These are phyloP conservation scores for Hepsetus odoe DNA, from an alignment of 2,113 vertebrate species.

Conservation along the genomic window DNA sequence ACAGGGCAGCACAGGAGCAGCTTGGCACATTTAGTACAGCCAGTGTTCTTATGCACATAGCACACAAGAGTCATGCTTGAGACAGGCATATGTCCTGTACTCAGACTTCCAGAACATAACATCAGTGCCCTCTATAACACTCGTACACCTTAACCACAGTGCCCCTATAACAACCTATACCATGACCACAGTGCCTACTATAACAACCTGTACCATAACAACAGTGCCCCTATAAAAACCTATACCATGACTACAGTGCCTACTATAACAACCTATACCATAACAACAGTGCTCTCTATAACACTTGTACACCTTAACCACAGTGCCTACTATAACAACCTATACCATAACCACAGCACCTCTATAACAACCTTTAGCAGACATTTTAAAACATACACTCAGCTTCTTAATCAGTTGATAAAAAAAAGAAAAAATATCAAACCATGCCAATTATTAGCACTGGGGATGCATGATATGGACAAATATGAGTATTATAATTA, in stretches of 20 bases:
- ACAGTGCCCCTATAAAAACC: not conserved
- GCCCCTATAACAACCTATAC: not conserved
- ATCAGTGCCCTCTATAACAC: too few relatives aligned
- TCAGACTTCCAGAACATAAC: not conserved
- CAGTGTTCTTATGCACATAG: conserved; percentile 7
- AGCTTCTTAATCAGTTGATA: too few relatives aligned
- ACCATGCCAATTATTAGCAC: too few relatives aligned
- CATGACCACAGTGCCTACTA: too few relatives aligned
- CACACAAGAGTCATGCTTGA: not conserved
- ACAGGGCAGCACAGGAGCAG: too few relatives aligned
- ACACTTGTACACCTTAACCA: not conserved
- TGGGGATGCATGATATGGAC: too few relatives aligned
- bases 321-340: not conserved
- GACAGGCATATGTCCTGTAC: not conserved
- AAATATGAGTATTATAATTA: too few relatives aligned
- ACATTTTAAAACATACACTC: too few relatives aligned
- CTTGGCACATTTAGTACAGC: not conserved
- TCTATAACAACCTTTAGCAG: too few relatives aligned
- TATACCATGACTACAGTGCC: too few relatives aligned
- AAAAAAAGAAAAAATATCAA: too few relatives aligned
- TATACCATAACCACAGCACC: not conserved
- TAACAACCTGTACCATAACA: not conserved
- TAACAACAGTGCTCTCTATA: not conserved
- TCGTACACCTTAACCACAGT: not conserved
- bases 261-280: not conserved